Percentiles rank a stretch among this genome's conserved stretches.
Conservation (phyloP, 1,140 invertebrate species). For the Sipha flava region DNA sequence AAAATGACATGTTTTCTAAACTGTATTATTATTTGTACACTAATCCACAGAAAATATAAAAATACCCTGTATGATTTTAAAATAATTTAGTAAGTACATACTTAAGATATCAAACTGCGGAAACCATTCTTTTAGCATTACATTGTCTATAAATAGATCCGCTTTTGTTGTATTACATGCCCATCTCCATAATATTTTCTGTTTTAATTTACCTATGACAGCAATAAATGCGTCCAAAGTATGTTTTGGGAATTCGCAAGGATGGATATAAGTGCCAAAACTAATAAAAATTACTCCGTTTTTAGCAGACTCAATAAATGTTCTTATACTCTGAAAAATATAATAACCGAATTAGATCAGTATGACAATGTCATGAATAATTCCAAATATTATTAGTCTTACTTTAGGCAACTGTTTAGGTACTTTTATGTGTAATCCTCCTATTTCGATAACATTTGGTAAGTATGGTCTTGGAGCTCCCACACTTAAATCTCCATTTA, state of each 20-base stretch:
- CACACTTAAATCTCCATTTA: slow-evolving; percentile 51
- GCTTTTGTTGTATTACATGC: slow-evolving; percentile 47
- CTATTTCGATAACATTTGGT: slow-evolving; percentile 50
- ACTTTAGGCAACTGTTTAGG: slow-evolving; percentile 34
- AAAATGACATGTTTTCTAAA: too few species aligned
- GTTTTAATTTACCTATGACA: slow-evolving; percentile 44
- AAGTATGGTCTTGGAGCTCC: slow-evolving; percentile 46
- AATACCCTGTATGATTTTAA: too few species aligned
- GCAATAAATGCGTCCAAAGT: neutral
- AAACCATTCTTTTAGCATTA: slow-evolving; percentile 50
- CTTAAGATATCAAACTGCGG: slow-evolving; percentile 53
- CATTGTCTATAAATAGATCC: slow-evolving; percentile 46
- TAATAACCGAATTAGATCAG: neutral
- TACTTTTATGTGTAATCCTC: slow-evolving; percentile 49
- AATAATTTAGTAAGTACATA: too few species aligned
- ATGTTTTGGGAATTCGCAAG: neutral
- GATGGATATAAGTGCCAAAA: slow-evolving; percentile 47
- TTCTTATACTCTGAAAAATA: slow-evolving; percentile 48
- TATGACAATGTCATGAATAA: neutral
- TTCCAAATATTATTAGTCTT: neutral
- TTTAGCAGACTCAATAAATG: slow-evolving; percentile 49
- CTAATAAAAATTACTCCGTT: slow-evolving; percentile 59
- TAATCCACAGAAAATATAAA: too few species aligned
- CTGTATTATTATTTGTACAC: too few species aligned
- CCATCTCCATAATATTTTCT: slow-evolving; percentile 59